Evolutionary conservation across 2,888 invertebrate genomes (phyloP).

Genomic region (Athripsodes cinereus): DNA sequence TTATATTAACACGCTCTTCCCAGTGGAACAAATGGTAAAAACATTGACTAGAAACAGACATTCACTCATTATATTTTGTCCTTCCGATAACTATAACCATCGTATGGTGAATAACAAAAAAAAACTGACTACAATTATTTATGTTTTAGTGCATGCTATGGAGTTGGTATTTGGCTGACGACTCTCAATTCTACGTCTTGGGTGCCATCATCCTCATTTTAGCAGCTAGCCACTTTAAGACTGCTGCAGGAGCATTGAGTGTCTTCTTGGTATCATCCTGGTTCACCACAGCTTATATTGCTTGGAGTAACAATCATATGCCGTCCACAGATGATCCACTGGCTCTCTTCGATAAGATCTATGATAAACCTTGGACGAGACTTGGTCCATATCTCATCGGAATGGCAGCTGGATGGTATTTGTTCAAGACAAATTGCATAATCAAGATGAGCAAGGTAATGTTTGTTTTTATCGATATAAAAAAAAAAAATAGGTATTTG

Average conservation of each 20-base stretch:
- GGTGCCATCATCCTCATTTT: slow-evolving; percentile 76
- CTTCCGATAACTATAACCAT: too few species aligned
- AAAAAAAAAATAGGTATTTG: too few species aligned
- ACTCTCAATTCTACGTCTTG: slow-evolving; percentile 80
- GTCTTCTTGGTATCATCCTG: slow-evolving; percentile 70
- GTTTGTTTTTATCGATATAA: too few species aligned
- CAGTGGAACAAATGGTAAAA: slow-evolving; percentile 76
- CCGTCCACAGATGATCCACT: slow-evolving; percentile 75
- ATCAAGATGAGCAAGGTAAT: slow-evolving; percentile 67
- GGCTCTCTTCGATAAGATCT: slow-evolving; percentile 81
- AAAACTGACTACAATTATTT: too few species aligned
- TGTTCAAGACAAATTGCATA: slow-evolving; percentile 76
- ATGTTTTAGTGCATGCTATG: slow-evolving; percentile 76
- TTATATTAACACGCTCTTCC: slow-evolving; percentile 81
- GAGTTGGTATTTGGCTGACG: slow-evolving; percentile 88
- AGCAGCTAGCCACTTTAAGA: slow-evolving; percentile 74
- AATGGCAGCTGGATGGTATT: slow-evolving; percentile 76
- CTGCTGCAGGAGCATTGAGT: slow-evolving; percentile 60
- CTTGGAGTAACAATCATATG: slow-evolving; percentile 71
- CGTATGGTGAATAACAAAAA: too few species aligned
- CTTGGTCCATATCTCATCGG: slow-evolving; percentile 80
- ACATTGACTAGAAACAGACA: too few species aligned
- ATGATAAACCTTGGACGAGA: slow-evolving; percentile 85
- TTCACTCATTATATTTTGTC: too few species aligned
- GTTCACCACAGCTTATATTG: slow-evolving; percentile 73